These are phyloP conservation scores for Lordiphosa andalusiaca DNA, from an alignment of 2,888 invertebrate species.

Conservation along the genomic window DNA sequence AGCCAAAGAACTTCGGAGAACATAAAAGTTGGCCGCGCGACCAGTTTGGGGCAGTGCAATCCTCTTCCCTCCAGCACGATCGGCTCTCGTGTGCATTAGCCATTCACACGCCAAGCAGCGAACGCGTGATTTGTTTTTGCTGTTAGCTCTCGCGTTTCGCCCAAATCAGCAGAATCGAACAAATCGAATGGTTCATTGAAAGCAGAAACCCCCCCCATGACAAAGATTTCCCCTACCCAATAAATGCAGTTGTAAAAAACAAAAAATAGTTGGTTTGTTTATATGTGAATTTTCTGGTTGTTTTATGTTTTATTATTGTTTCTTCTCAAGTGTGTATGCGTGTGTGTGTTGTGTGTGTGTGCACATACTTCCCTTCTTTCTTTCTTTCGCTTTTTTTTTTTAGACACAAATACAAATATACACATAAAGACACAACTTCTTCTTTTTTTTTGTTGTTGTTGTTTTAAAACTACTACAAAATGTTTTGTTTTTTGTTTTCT, in stretches of 20 bases:
- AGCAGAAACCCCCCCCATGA: conserved; percentile 46
- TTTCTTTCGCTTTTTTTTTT: conserved; percentile 29
- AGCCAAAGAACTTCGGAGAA: neutral
- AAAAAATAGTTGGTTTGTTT: conserved; percentile 19
- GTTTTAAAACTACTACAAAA: conserved; percentile 58
- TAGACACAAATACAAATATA: conserved; percentile 68
- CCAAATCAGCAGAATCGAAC: conserved; percentile 5
- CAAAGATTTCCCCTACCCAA: conserved; percentile 2
- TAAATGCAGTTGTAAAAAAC: conserved; percentile 16
- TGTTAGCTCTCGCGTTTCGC: conserved; percentile 1
- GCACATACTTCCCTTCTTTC: conserved; percentile 47
- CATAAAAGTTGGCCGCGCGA: too few relatives aligned
- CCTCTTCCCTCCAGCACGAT: neutral
- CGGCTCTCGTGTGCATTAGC: conserved; percentile 8
- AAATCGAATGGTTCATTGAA: conserved; percentile 45
- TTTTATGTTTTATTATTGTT: conserved; percentile 37
- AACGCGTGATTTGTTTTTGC: conserved; percentile 22
- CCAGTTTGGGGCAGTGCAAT: neutral
- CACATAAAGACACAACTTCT: conserved; percentile 25
- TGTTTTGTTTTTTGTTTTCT: conserved; percentile 23
- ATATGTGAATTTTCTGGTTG: conserved; percentile 19
- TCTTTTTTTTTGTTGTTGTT: conserved; percentile 13
- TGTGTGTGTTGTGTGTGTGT: conserved; percentile 24
- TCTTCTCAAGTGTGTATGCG: conserved; percentile 40
- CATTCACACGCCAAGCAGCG: conserved; percentile 13